phyloP scores from a whole-genome alignment of 2,888 invertebrate species.

The Ormia ochracea region DNA sequence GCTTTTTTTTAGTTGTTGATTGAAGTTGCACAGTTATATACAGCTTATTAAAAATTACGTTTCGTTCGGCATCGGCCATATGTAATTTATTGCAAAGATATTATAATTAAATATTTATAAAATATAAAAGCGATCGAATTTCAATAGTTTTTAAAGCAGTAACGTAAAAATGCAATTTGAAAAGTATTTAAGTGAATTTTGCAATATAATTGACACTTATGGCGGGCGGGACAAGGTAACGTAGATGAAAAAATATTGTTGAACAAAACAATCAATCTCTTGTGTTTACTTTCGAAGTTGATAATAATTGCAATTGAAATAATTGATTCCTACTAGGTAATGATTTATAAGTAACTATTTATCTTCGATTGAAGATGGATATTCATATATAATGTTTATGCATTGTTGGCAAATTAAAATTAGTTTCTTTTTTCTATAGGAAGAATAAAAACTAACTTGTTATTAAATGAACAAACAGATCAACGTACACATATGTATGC shows the following conservation, averaged over 20 bases:
- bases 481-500: no score
- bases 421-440: no score
- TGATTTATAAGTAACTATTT: not conserved
- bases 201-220: slow-evolving; percentile 86
- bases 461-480: no score
- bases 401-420: slow-evolving; percentile 42
- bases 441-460: no score
- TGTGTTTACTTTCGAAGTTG: not conserved
- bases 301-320: slow-evolving; percentile 41
- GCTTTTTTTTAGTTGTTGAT: slow-evolving; percentile 34
- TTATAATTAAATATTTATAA: not conserved
- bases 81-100: not conserved
- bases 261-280: not conserved
- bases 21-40: slow-evolving; percentile 13
- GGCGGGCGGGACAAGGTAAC: slow-evolving; percentile 90
- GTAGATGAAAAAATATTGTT: not conserved
- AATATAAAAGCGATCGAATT: not conserved
- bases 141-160: not conserved
- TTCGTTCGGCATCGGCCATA: not conserved
- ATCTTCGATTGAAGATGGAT: slow-evolving; percentile 18
- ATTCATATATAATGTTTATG: slow-evolving; percentile 27
- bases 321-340: slow-evolving; percentile 35
- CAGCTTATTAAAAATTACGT: no score
- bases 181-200: slow-evolving; percentile 79
- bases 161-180: slow-evolving; percentile 66